Evolutionary conservation across 2,113 vertebrate genomes (phyloP), one percentile per base, ranked within the genome.

Genomic region (Eurypyga helias): DNA sequence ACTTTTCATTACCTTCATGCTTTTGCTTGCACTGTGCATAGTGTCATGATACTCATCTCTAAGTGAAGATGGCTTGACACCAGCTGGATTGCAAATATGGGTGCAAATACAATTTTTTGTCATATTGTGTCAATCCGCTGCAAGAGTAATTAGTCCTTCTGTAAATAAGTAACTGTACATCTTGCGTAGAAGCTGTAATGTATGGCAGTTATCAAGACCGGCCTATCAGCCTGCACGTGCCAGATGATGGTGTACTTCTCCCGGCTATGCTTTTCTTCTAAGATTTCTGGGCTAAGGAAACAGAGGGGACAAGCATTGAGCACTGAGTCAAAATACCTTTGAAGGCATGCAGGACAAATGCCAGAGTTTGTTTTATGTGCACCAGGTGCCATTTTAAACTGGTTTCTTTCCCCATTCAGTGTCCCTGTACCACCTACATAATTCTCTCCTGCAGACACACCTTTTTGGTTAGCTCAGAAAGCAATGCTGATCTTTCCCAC

Each of bases 401-500:
- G 41, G 12, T 78, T 95, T 69, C 41, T 89, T 91, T 77, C 66
- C 75, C n/a, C 28, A 29, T 21, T 89, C 49, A 19, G 21, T 43
- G 25, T 72, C 49, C 79, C 71, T 80, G 11, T 48, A 91, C 70
- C 62, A 87, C 31, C 19, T 45, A 82, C 64, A 36, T 57, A 70
- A 83, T 66, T 77, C 55, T 73, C n/a, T 71, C 64, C 88, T 92
- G 31, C 49, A 72, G 75, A 76, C 38, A 88, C 55, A 62, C 71
- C 75, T 45, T 87, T 88, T 58, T 66, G 51, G 64, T 66, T 92
- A 92, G 36, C 79, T 94, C 58, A 77, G 79, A 83, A 34, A 83
- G 41, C 49, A 89, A 29, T 14, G 60, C 49, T 89, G 88, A 80
- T 88, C 71, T 94, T 94, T 90, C 71, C 85, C 90, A 83, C 93